These are phyloP conservation scores for Epinephelus fuscoguttatus DNA, from an alignment of 2,113 vertebrate genomes.

Conservation along the genomic window DNA sequence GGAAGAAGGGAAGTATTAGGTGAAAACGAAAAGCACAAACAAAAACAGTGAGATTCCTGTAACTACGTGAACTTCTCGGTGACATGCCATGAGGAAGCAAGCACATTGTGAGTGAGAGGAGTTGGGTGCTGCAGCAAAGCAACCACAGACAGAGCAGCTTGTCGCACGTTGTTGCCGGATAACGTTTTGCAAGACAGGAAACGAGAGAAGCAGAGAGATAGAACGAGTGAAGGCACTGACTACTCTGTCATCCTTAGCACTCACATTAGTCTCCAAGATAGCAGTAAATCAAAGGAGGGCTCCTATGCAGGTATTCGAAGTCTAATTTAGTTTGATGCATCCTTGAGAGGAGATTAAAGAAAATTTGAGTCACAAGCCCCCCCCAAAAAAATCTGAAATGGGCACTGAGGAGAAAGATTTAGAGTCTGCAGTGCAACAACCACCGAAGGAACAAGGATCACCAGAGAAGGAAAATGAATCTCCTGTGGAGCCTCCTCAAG, in stretches of 20 bases:
- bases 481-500: constrained; percentile 40
- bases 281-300: neutral
- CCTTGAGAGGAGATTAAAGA: constrained; percentile 4
- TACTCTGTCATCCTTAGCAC: neutral
- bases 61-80: constrained; percentile 44
- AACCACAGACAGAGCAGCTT: constrained; percentile 53
- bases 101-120: neutral
- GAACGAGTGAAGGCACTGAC: neutral
- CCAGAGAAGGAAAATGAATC: constrained; percentile 65
- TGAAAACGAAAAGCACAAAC: constrained; percentile 17
- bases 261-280: neutral
- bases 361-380: neutral
- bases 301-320: constrained; percentile 13
- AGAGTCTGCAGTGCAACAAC: constrained; percentile 64
- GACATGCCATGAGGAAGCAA: constrained; percentile 55
- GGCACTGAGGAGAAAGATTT: constrained; percentile 77
- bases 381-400: constrained; percentile 65
- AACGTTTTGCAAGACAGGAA: constrained; percentile 75
- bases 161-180: constrained; percentile 40
- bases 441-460: constrained; percentile 57
- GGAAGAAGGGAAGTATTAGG: constrained; percentile 32
- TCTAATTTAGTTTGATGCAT: constrained; percentile 20
- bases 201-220: constrained; percentile 34
- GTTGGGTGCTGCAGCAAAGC: constrained; percentile 26
- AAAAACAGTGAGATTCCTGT: constrained; percentile 4